Evolutionary conservation across 2,113 vertebrate genomes (phyloP).

Genomic region (Pantherophis guttatus): DNA sequence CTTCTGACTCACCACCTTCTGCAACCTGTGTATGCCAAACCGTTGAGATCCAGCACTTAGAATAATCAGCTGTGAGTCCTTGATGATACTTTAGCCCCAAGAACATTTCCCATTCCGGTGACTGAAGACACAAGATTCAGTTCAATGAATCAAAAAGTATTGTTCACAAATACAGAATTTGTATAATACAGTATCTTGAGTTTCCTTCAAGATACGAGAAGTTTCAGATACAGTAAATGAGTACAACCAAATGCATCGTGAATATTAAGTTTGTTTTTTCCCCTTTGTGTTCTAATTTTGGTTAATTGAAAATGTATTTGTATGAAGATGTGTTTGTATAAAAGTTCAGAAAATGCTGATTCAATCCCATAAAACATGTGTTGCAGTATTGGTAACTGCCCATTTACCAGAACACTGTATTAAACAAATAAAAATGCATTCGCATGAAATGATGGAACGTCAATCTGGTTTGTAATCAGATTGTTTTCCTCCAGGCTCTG

Average conservation of each 20-base stretch:
- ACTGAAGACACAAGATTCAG: neutral
- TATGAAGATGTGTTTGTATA: neutral
- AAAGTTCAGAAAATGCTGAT: neutral
- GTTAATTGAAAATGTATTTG: neutral
- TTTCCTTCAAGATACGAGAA: neutral
- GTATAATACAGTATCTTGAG: neutral
- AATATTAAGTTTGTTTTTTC: neutral
- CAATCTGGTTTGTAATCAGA: neutral
- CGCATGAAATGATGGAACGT: neutral
- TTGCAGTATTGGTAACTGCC: neutral
- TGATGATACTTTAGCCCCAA: no score
- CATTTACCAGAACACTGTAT: neutral
- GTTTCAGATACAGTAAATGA: neutral
- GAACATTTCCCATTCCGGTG: neutral
- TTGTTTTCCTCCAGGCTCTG: neutral
- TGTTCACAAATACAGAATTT: neutral
- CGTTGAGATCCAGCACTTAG: conserved; percentile 58
- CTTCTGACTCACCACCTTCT: conserved; percentile 81
- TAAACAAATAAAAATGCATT: neutral
- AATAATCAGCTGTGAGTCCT: no score
- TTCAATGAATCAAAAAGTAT: neutral
- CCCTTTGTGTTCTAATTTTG: neutral
- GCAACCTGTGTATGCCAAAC: conserved; percentile 85
- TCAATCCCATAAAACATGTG: neutral
- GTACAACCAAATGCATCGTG: neutral